These are phyloP conservation scores for Drosophila lacicola DNA, from an alignment of 2,888 invertebrate species.

Conservation along the genomic window DNA sequence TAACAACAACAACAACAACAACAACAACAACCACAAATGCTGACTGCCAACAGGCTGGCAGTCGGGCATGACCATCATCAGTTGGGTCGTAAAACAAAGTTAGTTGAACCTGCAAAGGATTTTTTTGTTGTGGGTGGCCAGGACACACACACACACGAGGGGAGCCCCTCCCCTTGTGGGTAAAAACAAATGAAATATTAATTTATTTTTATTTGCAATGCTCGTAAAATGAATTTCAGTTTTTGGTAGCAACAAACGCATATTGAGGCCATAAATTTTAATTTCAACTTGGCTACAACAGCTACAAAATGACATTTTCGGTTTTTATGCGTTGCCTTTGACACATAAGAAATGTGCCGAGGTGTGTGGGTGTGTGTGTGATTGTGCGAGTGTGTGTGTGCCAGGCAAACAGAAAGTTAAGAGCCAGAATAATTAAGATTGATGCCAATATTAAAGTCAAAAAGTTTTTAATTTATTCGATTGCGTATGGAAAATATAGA, in stretches of 20 bases:
- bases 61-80: conserved; percentile 23
- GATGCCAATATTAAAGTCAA: background rate
- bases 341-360: conserved; percentile 7
- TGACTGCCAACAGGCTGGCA: conserved; percentile 4
- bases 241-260: conserved; percentile 21
- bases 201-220: conserved; percentile 65
- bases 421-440: conserved; percentile 14
- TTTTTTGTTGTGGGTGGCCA: conserved; percentile 23
- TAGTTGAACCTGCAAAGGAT: conserved; percentile 42
- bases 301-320: conserved; percentile 48
- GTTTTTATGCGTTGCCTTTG: conserved; percentile 32
- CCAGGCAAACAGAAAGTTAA: background rate
- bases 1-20: conserved; percentile 22
- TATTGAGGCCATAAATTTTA: conserved; percentile 59
- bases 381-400: background rate
- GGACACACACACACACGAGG: background rate
- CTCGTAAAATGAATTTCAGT: conserved; percentile 58
- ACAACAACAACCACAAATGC: conserved; percentile 23
- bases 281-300: conserved; percentile 50
- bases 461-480: background rate
- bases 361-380: background rate
- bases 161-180: background rate
- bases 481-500: background rate
- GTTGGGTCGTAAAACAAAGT: conserved; percentile 63
- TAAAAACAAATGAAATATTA: conserved; percentile 67